Percentiles rank a stretch among this genome's conserved stretches.
Evolutionary conservation across 2,797 vertebrate genomes (phyloP).

Genomic region (Acanthiza pusilla): DNA sequence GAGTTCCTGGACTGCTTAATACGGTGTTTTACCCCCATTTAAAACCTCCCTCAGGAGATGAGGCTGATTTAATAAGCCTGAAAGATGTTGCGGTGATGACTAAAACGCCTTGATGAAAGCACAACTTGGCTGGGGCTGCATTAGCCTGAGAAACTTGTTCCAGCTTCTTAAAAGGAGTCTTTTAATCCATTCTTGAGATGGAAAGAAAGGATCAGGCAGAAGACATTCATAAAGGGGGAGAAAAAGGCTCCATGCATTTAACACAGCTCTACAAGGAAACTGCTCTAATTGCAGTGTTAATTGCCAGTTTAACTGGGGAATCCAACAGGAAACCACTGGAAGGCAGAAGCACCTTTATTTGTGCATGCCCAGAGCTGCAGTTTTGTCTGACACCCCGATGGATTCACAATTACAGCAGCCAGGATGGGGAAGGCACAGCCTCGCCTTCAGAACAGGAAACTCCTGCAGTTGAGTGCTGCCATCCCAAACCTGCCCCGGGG

Average conservation of each 20-base stretch:
- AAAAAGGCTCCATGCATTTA: not conserved
- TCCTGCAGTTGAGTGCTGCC: not conserved
- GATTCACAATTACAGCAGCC: not conserved
- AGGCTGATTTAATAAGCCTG: conserved; percentile 20
- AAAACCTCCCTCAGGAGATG: not conserved
- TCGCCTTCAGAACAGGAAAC: not conserved
- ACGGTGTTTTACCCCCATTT: conserved; percentile 14
- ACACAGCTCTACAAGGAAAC: not conserved
- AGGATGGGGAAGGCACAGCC: not conserved
- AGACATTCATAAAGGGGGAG: not conserved
- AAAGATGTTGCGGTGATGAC: not conserved
- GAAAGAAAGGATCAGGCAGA: not conserved
- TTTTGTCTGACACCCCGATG: too few relatives aligned
- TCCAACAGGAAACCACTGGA: not conserved
- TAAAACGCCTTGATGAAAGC: conserved; percentile 26
- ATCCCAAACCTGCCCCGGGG: not conserved
- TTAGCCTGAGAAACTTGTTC: conserved; percentile 3
- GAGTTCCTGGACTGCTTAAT: conserved; percentile 35
- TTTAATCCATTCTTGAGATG: not conserved
- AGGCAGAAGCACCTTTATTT: not conserved
- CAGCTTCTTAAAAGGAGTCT: not conserved
- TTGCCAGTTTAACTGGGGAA: not conserved
- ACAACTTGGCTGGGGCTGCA: not conserved
- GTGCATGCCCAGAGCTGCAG: not conserved
- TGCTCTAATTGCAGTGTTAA: not conserved